phyloP scores from a whole-genome alignment of 2,797 vertebrate genomes.

The Orientallactaga sibirica region DNA sequence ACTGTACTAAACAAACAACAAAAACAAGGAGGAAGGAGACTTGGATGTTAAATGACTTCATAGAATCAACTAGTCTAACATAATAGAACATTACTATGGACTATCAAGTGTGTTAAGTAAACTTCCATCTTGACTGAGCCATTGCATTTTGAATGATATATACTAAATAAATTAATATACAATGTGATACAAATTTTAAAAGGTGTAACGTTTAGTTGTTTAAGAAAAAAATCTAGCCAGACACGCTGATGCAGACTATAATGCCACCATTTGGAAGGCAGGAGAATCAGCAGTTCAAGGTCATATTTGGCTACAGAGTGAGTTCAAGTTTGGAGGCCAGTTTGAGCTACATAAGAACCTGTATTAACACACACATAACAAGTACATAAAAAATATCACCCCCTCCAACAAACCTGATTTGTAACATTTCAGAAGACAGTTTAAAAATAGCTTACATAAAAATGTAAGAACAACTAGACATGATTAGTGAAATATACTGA shows the following conservation, averaged over 20 bases:
- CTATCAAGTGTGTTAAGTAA: neutral
- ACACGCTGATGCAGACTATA: neutral
- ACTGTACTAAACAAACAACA: neutral
- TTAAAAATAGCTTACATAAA: constrained; percentile 67
- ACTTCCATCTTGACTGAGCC: constrained; percentile 10
- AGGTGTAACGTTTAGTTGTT: neutral
- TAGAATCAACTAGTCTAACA: neutral
- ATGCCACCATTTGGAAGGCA: neutral
- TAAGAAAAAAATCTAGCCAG: neutral
- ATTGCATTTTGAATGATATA: constrained; percentile 15
- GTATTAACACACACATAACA: neutral
- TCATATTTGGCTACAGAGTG: neutral
- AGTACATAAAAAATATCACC: neutral
- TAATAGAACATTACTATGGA: neutral
- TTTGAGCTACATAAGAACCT: neutral
- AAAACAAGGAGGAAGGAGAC: constrained; percentile 27
- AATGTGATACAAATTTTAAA: constrained; percentile 39
- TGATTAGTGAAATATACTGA: neutral
- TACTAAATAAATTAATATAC: constrained; percentile 19
- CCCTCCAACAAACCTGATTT: neutral
- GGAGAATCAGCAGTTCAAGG: neutral
- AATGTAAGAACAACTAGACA: constrained; percentile 28
- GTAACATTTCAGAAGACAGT: constrained; percentile 55
- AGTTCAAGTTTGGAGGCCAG: neutral
- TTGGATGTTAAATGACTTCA: neutral